Evolutionary conservation across 2,113 vertebrate species (phyloP), one percentile per base, ranked within the genome.

Genomic region (Holacanthus passer): DNA sequence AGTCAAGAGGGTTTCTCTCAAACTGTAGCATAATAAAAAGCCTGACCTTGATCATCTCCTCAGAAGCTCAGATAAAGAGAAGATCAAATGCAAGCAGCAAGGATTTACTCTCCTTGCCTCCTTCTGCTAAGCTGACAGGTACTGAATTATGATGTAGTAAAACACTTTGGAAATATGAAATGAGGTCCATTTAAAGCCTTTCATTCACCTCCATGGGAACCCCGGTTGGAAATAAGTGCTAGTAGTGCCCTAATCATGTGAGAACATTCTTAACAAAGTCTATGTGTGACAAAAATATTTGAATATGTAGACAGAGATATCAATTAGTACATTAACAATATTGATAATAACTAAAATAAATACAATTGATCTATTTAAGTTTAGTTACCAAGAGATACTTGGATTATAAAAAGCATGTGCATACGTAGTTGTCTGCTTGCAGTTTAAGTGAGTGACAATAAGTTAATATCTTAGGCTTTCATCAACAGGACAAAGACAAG

Each of bases 1-100:
- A 80, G 75, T 37, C 3, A 52, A 73, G n/a, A 52, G 7, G 67
- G 29, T 37, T 83, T 72, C 59, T 73, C 64, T 43, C 43, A 10
- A 79, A 77, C 35, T 60, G 62, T 45, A 81, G 48, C 2, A 32
- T 39, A 86, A 85, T 82, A 81, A 76, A 84, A 63, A 29, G 60
- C n/a, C 65, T 82, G 85, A 89, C 89, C 91, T 91, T 85, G 77
- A 91, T 83, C 82, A 84, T 56, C 58, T 81, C 47, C 71, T 70
- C 50, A 66, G 63, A 79, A 71, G 60, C 74, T 79, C 52, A 55
- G 81, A 88, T 77, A 69, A 82, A 84, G 53, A 72, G 48, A 39
- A 80, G 83, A 84, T 91, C 81, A 91, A 80, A 87, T 81, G 41
- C 68, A 67, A 56, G 59, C 41, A 65, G 48, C 24, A 17, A 27